Evolutionary conservation across 2,113 vertebrate genomes (phyloP), one percentile per base, ranked within the genome.

Genomic region (Sterna hirundo): DNA sequence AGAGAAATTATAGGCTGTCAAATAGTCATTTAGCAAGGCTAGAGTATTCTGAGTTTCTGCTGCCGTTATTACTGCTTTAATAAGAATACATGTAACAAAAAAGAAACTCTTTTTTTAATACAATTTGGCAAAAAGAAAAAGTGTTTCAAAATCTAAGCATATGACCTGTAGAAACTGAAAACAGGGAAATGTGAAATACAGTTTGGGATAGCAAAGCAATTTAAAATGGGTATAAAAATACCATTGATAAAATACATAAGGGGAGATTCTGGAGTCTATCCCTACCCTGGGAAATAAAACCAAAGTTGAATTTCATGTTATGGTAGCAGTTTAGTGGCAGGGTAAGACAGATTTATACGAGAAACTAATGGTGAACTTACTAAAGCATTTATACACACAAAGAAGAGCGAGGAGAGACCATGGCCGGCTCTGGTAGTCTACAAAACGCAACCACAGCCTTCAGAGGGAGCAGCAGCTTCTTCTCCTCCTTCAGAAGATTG

Each of bases 1-100:
- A 94, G 88, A 93, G 75, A 96, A 96, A 97, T 97, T 90, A 46
- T 20, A 97, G 83, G 69, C 85, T 98, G 96, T 96, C 95, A 95
- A 27, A 75, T 22, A 80, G 69, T 94, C 83, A 93, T 94, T 96
- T 84, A 91, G 79, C 75, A 94, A 95, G 55, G 71, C 57, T 91
- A 29, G 65, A 95, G 77, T 90, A 90, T 89, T 97, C 49, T 80
- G 65, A 86, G 58, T 81, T 93, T 91, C 86, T 94, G n/a, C 78
- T 94, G 74, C 80, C 3, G 0, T 78, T 86, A 61, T 94, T 79
- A 68, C 64, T 2, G 6, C 69, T 86, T 80, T 80, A 84, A 90
- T 82, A 66, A 95, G 93, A 96, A 92, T 47, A 74, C 70, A 21
- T 2, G 7, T 74, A 89, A 52, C 82, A 84, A 58, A 91, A 92